A percentile compares a stretch with the other conserved stretches of the same genome.
phyloP scores from a whole-genome alignment of 1,140 invertebrate genomes.

The Euura saliciscinereae region DNA sequence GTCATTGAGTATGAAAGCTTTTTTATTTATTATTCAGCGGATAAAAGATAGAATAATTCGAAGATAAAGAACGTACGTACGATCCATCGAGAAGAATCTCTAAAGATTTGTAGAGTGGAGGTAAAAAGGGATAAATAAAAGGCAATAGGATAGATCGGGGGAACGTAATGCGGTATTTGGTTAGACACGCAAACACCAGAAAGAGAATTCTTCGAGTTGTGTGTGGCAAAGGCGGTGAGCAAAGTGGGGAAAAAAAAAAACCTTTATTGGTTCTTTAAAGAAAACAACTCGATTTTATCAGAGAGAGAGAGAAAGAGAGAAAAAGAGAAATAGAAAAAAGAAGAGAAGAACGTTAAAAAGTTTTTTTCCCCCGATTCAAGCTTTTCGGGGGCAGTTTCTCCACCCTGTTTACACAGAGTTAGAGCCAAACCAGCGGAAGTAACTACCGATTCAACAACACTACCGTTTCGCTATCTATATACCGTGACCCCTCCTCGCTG shows the following conservation, averaged over 20 bases:
- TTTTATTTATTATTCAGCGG: no score
- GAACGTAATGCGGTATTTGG: conserved; percentile 1
- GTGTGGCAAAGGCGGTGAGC: background rate
- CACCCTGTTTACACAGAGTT: conserved; percentile 5
- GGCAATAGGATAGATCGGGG: background rate
- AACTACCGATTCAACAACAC: conserved; percentile 5
- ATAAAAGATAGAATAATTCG: no score
- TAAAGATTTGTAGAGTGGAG: no score
- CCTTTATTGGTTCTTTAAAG: conserved; percentile 4
- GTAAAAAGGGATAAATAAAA: no score
- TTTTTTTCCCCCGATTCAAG: background rate
- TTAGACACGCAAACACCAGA: conserved; percentile 4
- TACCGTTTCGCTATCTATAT: background rate
- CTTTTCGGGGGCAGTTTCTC: background rate
- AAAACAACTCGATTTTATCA: background rate
- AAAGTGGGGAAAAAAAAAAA: background rate
- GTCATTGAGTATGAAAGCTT: no score
- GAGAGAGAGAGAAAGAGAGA: background rate
- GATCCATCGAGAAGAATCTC: no score
- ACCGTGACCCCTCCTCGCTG: background rate
- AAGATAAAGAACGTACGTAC: no score
- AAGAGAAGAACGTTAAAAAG: background rate
- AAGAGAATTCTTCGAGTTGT: background rate
- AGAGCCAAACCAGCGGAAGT: conserved; percentile 1
- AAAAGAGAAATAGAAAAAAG: no score